Evolutionary conservation across 1,140 invertebrate genomes (phyloP), one percentile per base, ranked within the genome.

Genomic region (Mesaphorura yosii): DNA sequence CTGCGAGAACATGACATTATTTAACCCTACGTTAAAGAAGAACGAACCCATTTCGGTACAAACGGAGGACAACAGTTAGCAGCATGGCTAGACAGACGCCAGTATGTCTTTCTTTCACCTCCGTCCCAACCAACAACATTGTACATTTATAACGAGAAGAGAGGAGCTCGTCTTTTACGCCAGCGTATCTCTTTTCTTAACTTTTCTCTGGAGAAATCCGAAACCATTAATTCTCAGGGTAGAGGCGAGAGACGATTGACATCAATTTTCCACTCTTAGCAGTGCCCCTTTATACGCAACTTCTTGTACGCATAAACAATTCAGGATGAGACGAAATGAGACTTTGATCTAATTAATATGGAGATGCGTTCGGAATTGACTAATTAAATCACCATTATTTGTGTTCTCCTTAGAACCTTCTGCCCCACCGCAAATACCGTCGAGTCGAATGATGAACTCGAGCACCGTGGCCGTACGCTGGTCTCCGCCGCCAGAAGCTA

Each of bases 401-500:
- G 49, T 40, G 14, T 31, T 66, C 58, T 66, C 67, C 69, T n/a
- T 66, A 81, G 80, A 80, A 39, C 84, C 84, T 17, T 81, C 82
- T 1, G 81, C 81, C 6, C 78, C 88, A n/a, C 87, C 88, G 1
- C 79, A 83, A 64, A 81, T 84, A 64, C 78, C 91, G 44, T 76
- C 83, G 53, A 81, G 84, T 41, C 83, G 85, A n/a, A 83, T 88
- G 71, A 76, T 88, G 44, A 89, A 88, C 60, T 73, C 80, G 40
- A 88, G 82, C 2, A 81, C 83, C 7, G 81, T 84, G 1, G 78
- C 78, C 64, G 76, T 92, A 4, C 70, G 79, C 55, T 92, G 88
- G 88, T 76, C 79, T 14, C 78, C 86, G 1, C 88, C 88, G 1
- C 78, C 82, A 1, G 76, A 78, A 23, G 76, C 78, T 53, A 80